A percentile compares a stretch with the other conserved stretches of the same genome.
phyloP scores from a whole-genome alignment of 2,888 invertebrate species.

The Seladonia tumulorum region DNA sequence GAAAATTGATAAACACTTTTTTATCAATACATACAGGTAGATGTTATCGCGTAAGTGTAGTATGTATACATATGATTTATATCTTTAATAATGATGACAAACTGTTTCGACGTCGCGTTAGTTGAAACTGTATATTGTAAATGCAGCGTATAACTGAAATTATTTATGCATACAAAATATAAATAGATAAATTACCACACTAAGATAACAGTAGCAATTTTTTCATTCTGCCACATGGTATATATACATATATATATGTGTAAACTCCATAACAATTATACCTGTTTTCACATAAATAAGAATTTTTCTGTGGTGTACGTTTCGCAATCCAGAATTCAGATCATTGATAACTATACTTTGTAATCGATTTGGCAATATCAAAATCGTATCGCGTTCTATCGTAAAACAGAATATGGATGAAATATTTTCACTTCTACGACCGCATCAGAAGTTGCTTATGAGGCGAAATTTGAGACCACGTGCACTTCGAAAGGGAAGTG shows the following conservation, averaged over 20 bases:
- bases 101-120: background rate
- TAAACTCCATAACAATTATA: background rate
- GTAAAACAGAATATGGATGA: constrained; percentile 6
- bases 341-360: background rate
- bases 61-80: background rate
- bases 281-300: background rate
- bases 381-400: background rate
- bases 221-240: background rate
- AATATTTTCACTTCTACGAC: constrained; percentile 13
- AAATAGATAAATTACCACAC: background rate
- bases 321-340: background rate
- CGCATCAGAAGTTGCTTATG: constrained; percentile 58
- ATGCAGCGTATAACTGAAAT: background rate
- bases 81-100: background rate
- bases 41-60: constrained; percentile 10
- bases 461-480: constrained; percentile 67
- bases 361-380: background rate
- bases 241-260: too few species aligned
- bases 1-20: background rate
- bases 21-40: background rate
- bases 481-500: constrained; percentile 69
- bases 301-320: background rate
- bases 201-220: background rate
- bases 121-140: background rate
- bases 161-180: background rate